Percentiles rank a stretch among this genome's conserved stretches.
Evolutionary conservation across 2,888 invertebrate species (phyloP).

Genomic region (Drosophila conformis): DNA sequence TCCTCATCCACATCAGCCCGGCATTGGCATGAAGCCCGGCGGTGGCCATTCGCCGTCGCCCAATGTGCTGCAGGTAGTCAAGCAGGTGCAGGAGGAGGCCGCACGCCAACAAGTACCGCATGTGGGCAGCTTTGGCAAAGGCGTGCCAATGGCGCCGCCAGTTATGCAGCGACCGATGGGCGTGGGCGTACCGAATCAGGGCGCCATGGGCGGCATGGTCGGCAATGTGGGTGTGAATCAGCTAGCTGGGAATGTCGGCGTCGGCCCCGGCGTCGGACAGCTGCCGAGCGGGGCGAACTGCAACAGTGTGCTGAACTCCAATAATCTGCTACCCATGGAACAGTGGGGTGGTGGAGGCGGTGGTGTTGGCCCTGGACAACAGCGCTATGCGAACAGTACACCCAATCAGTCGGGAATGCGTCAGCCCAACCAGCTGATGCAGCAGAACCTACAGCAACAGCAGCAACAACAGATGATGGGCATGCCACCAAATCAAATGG

Average conservation of each 20-base stretch:
- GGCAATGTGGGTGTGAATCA: slow-evolving; percentile 60
- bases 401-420: slow-evolving; percentile 79
- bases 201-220: slow-evolving; percentile 67
- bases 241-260: slow-evolving; percentile 63
- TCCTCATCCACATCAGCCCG: slow-evolving; percentile 87
- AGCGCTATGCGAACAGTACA: slow-evolving; percentile 76
- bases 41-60: slow-evolving; percentile 90
- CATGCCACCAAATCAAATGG: slow-evolving; percentile 82
- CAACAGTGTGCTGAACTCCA: slow-evolving; percentile 82
- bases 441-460: slow-evolving; percentile 83
- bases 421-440: slow-evolving; percentile 86
- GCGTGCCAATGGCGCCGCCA: slow-evolving; percentile 85
- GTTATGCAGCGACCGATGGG: slow-evolving; percentile 86
- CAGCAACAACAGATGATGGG: slow-evolving; percentile 83
- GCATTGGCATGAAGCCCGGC: slow-evolving; percentile 88
- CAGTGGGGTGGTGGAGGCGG: slow-evolving; percentile 85
- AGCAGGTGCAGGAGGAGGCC: slow-evolving; percentile 96
- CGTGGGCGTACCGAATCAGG: slow-evolving; percentile 82
- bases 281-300: slow-evolving; percentile 58
- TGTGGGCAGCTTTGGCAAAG: slow-evolving; percentile 90
- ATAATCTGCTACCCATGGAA: slow-evolving; percentile 86
- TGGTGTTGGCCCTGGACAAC: slow-evolving; percentile 76
- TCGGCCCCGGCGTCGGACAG: slow-evolving; percentile 55
- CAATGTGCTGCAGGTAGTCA: slow-evolving; percentile 93
- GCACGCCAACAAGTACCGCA: slow-evolving; percentile 95